These are phyloP conservation scores for Thecocarcelia acutangulata DNA, from an alignment of 2,888 invertebrate genomes.

Conservation along the genomic window DNA sequence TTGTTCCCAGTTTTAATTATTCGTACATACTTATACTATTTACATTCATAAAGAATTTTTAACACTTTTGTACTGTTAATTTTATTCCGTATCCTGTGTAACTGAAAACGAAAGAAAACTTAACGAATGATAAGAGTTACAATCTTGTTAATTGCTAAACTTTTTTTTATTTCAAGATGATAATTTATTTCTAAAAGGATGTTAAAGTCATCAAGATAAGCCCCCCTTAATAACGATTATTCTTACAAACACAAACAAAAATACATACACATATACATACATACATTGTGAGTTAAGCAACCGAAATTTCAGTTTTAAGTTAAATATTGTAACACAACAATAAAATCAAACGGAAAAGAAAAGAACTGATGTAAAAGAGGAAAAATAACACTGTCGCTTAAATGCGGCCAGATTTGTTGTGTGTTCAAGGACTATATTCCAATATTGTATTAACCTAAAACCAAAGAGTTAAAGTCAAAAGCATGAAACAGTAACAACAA, in stretches of 20 bases:
- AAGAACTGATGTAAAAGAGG: slow-evolving; percentile 4
- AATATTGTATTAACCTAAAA: slow-evolving; percentile 9
- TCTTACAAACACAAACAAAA: slow-evolving; percentile 3
- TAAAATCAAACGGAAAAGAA: background rate
- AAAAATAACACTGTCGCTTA: slow-evolving; percentile 4
- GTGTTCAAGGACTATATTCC: slow-evolving; percentile 21
- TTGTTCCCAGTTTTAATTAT: too few relatives aligned
- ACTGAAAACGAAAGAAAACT: background rate
- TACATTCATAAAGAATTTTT: background rate
- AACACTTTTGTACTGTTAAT: slow-evolving; percentile 26
- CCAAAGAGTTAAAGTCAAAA: too few relatives aligned
- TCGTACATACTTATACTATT: too few relatives aligned
- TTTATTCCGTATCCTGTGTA: slow-evolving; percentile 24
- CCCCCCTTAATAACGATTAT: slow-evolving; percentile 37
- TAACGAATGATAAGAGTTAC: slow-evolving; percentile 72
- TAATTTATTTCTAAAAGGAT: slow-evolving; percentile 65
- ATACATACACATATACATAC: background rate
- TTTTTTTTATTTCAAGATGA: slow-evolving; percentile 77
- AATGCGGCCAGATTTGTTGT: slow-evolving; percentile 2
- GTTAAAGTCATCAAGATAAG: slow-evolving; percentile 66
- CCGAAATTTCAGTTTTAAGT: slow-evolving; percentile 13
- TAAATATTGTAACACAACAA: slow-evolving; percentile 2
- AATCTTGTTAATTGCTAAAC: slow-evolving; percentile 79
- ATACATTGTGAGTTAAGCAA: background rate
- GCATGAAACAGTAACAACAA: too few relatives aligned